Evolutionary conservation across 2,888 invertebrate species (phyloP), one percentile per base, ranked within the genome.

Genomic region (Callinectes sapidus): DNA sequence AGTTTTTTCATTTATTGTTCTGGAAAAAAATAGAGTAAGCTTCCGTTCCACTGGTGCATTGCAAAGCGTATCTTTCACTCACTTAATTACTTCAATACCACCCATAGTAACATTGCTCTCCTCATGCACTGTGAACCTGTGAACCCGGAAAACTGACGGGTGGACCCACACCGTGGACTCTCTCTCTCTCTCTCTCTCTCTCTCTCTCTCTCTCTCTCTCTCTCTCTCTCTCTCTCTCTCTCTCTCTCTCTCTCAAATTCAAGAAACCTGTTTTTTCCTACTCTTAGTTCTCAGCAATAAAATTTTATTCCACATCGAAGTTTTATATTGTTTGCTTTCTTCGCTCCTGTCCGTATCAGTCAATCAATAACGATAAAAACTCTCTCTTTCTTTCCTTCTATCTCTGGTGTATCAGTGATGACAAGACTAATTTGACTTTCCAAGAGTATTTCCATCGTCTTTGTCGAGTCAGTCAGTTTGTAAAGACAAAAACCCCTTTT

Each of bases 161-260:
- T 10, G 48, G 48, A 48, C 48, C 48, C 10, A 5, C 48, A 48
- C 48, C 10, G 48, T 48, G 48, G 48, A 48, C 32, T 39, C 86
- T 35, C 86, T 86, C 39, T 42, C 35, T 86, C 86, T 35, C 86
- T 39, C 39, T 28, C 88, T 28, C 88, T 55, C 88, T 55, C 61
- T 39, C 87, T 48, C 16, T n/a, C 54, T 48, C 87, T 48, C 54
- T 54, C 39, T n/a, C 42, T 54, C 48, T 39, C n/a, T 48, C 23
- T 86, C 86, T 86, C 86, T 86, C 86, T 86, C 86, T 85, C 39
- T 39, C 86, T 86, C 86, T 86, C 86, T 39, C 86, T 86, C 32
- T 39, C 86, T 86, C 86, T 39, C 86, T 86, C 86, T 39, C 32
- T 86, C 39, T 86, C 86, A 28, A 23, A n/a, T 10, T 2, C n/a